These are phyloP conservation scores for Caerostris darwini DNA, from an alignment of 1,140 invertebrate genomes.

Conservation along the genomic window DNA sequence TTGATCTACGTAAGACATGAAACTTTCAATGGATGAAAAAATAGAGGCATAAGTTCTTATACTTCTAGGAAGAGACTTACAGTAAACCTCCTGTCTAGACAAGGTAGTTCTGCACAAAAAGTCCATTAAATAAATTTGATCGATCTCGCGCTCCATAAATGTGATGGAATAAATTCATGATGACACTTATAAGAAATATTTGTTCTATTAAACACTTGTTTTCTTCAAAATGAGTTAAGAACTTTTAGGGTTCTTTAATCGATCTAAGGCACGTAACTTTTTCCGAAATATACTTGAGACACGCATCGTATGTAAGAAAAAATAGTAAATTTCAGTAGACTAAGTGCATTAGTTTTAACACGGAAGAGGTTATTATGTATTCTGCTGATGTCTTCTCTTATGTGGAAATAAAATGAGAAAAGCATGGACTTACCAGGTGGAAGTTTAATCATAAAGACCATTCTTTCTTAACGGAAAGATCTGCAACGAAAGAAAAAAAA, in stretches of 20 bases:
- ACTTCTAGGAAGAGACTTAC: no score
- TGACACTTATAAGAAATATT: not conserved
- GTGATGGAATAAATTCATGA: slow-evolving; percentile 7
- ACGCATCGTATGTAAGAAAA: not conserved
- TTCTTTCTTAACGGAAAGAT: slow-evolving; percentile 53
- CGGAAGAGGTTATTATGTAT: slow-evolving; percentile 23
- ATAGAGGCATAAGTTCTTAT: no score
- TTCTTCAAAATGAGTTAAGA: not conserved
- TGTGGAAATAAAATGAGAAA: slow-evolving; percentile 22
- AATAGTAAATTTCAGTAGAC: not conserved
- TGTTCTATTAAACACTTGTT: slow-evolving; percentile 27
- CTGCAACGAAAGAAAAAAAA: slow-evolving; percentile 56
- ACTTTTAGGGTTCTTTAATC: not conserved
- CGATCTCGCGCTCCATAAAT: not conserved
- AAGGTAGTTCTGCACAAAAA: not conserved
- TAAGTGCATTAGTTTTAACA: slow-evolving; percentile 20
- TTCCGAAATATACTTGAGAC: not conserved
- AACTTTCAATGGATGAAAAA: no score
- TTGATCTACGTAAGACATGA: no score
- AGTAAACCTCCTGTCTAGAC: no score
- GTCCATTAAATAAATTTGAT: not conserved
- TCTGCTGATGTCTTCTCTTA: slow-evolving; percentile 10
- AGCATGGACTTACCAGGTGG: slow-evolving; percentile 68
- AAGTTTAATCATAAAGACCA: slow-evolving; percentile 76
- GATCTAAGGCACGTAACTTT: not conserved